Conservation (phyloP, 2,888 invertebrate genomes). For the Rotaria macrura region DNA sequence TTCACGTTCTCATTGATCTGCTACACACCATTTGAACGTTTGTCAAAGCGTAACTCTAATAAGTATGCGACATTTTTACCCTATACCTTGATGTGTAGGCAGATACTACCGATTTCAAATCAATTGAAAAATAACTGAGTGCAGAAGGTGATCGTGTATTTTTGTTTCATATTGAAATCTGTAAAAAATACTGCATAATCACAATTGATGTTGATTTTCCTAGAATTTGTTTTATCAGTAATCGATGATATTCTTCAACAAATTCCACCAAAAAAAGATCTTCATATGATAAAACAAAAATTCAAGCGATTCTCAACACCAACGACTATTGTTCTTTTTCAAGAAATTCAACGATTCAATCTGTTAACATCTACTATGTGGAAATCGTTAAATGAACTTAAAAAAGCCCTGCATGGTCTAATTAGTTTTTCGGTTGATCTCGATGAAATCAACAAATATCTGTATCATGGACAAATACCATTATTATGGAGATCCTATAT, state of each 20-base stretch:
- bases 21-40: too few relatives aligned
- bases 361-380: slow-evolving; percentile 63
- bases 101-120: too few relatives aligned
- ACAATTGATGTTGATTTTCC: slow-evolving; percentile 54
- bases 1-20: too few relatives aligned
- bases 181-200: slow-evolving; percentile 50
- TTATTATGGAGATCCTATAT: slow-evolving; percentile 67
- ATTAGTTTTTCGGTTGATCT: slow-evolving; percentile 76
- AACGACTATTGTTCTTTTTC: slow-evolving; percentile 71
- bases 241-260: slow-evolving; percentile 67
- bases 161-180: too few relatives aligned
- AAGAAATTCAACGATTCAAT: slow-evolving; percentile 76
- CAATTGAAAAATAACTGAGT: too few relatives aligned
- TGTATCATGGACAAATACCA: slow-evolving; percentile 76
- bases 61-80: too few relatives aligned
- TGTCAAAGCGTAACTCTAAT: too few relatives aligned
- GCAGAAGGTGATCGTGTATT: too few relatives aligned
- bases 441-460: slow-evolving; percentile 68
- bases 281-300: slow-evolving; percentile 67
- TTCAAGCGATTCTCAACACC: slow-evolving; percentile 67
- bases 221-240: slow-evolving; percentile 67
- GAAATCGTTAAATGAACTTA: slow-evolving; percentile 61
- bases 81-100: too few relatives aligned
- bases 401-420: slow-evolving; percentile 64
- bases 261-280: slow-evolving; percentile 66